Evolutionary conservation across 2,113 vertebrate genomes (phyloP).

Genomic region (Leiothrix lutea): DNA sequence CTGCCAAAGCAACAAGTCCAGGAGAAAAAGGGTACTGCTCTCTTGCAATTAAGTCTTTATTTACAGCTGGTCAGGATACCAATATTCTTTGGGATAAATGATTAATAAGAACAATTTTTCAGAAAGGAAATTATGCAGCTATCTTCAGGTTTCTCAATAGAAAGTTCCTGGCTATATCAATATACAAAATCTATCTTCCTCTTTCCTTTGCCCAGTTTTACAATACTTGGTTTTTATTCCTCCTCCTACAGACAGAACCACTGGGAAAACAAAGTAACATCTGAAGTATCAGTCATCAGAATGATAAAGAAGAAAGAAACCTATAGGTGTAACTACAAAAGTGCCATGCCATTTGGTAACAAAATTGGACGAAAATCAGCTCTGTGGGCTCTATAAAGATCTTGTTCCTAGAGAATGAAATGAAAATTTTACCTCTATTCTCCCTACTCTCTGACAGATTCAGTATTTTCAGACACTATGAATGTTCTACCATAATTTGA

Average conservation of each 20-base stretch:
- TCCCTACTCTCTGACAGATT: background rate
- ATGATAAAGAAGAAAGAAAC: background rate
- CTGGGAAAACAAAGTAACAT: background rate
- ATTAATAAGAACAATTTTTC: background rate
- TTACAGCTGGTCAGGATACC: background rate
- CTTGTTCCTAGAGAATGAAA: background rate
- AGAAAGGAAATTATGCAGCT: background rate
- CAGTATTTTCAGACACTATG: background rate
- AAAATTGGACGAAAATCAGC: background rate
- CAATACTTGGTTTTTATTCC: background rate
- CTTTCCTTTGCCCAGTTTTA: background rate
- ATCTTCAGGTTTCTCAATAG: background rate
- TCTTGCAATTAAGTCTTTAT: background rate
- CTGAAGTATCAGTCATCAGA: background rate
- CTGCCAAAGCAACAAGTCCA: background rate
- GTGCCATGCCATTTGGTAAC: background rate
- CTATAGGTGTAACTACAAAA: background rate
- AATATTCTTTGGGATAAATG: background rate
- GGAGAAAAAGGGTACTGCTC: background rate
- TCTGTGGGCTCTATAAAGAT: background rate
- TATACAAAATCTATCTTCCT: background rate
- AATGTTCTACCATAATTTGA: background rate
- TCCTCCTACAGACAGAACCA: background rate
- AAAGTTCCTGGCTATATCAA: background rate
- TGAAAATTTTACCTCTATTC: background rate